Percentiles rank a stretch among this genome's conserved stretches.
phyloP scores from a whole-genome alignment of 2,797 vertebrate species.

The Gobio occitaniae region DNA sequence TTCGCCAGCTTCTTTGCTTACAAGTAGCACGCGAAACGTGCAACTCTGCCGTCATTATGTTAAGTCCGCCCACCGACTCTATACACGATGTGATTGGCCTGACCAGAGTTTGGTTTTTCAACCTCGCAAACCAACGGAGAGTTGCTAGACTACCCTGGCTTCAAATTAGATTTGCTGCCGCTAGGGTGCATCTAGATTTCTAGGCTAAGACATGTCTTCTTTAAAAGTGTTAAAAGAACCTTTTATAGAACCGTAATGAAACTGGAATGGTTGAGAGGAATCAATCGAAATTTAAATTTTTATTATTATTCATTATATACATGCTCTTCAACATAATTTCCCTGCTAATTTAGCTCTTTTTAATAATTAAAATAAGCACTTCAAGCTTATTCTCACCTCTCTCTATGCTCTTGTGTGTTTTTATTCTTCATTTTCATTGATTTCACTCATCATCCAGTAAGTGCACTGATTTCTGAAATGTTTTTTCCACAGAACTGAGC shows the following conservation, averaged over 20 bases:
- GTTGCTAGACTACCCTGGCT: no score
- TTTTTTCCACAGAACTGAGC: neutral
- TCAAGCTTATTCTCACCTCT: neutral
- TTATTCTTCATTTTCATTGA: neutral
- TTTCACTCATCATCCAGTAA: neutral
- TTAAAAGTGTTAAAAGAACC: neutral
- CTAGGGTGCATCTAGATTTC: no score
- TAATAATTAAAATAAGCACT: neutral
- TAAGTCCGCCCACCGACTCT: no score
- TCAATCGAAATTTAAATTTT: neutral
- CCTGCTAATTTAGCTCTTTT: neutral
- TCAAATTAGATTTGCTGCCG: no score
- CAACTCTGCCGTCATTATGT: no score
- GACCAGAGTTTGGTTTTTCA: no score
- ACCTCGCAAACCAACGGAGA: no score
- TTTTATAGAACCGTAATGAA: neutral
- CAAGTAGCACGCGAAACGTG: no score
- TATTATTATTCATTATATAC: neutral
- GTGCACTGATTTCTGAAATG: neutral
- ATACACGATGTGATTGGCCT: no score
- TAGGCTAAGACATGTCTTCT: no score
- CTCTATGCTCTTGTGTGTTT: neutral
- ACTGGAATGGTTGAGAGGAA: neutral
- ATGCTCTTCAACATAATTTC: neutral
- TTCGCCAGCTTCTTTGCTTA: no score